phyloP scores from a whole-genome alignment of 2,797 vertebrate species.

The Sebastes steindachneri region DNA sequence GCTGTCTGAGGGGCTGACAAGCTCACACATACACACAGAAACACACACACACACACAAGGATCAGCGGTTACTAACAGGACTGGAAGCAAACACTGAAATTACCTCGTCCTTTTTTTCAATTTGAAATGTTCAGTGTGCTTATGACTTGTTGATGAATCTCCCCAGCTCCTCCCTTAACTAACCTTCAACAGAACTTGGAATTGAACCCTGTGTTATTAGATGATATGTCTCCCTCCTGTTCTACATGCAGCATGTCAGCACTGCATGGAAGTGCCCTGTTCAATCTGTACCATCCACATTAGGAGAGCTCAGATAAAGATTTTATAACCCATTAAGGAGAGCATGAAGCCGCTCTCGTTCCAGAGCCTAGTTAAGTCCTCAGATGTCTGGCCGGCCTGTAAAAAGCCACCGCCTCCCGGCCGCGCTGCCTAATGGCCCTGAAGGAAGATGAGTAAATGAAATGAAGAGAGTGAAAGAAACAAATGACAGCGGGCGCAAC shows the following conservation, averaged over 20 bases:
- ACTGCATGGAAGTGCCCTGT: slow-evolving; percentile 12
- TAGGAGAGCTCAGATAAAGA: slow-evolving; percentile 48
- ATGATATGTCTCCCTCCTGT: slow-evolving; percentile 13
- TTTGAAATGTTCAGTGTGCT: background rate
- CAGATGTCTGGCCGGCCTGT: slow-evolving; percentile 52
- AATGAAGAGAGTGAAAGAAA: slow-evolving; percentile 55
- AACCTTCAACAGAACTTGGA: slow-evolving; percentile 12
- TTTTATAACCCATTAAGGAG: slow-evolving; percentile 46
- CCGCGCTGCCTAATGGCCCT: slow-evolving; percentile 55
- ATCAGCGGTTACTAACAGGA: background rate
- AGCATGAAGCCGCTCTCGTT: slow-evolving; percentile 32
- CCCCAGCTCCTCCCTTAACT: background rate
- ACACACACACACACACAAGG: background rate
- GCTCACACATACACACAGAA: background rate
- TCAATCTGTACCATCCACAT: slow-evolving; percentile 25
- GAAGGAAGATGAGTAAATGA: slow-evolving; percentile 57
- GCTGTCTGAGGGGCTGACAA: slow-evolving; percentile 53
- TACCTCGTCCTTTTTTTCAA: background rate
- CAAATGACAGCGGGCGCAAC: slow-evolving; percentile 32
- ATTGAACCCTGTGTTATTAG: slow-evolving; percentile 13
- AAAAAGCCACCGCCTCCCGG: slow-evolving; percentile 28
- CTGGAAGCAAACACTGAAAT: background rate
- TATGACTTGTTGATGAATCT: slow-evolving; percentile 5
- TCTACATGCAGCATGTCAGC: slow-evolving; percentile 29
- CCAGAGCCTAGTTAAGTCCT: slow-evolving; percentile 63